Base-by-base conservation (phyloP, 2,888 invertebrate species). In the Atrina japonica region DNA sequence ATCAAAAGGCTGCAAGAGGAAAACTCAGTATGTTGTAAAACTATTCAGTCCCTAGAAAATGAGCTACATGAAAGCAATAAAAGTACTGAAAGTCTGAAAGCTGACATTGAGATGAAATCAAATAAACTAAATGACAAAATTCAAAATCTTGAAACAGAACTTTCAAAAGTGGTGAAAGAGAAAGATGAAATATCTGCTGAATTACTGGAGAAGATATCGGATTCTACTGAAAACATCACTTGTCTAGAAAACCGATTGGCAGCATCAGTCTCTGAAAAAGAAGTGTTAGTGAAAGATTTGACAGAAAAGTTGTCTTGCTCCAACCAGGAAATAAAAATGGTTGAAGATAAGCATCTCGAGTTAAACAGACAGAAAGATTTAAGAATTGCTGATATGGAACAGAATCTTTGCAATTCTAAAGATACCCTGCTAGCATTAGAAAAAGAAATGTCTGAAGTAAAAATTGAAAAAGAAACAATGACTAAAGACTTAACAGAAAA, bases 131-230 rank as follows among this genome's bases (percentile, higher is more conserved):
- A 63, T 23, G 49, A 27, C 45, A 30, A 47, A 47, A 58, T 66
- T 45, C 11, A 58, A 21, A 45, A 7, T 58, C 30, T 50, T 18
- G 45, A 66, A 50, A 40, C 53, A 25, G 47, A 66, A 63, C 7
- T 63, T 27, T 6, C 25, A 45, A 43, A 41, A 25, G 9, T 64
- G 40, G 41, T 9, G 40, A 30, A 35, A 40, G 45, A 66, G 43
- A 58, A 58, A 40, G 30, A 29, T 16, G 30, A 16, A 3, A 27
- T n/a, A n/a, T 18, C 18, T 7, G 2, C 27, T 25, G 29, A 29
- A 16, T 30, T 53, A 16, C 29, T 11, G 16, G 16, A 53, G 3
- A 53, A 29, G 16, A 29, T 29, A 30, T 18, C 3, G 18, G 53
- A 56, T 21, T 56, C 11, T 16, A 23, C 30, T 14, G 16, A 27